phyloP scores from a whole-genome alignment of 2,113 vertebrate species.

The Odocoileus virginianus region DNA sequence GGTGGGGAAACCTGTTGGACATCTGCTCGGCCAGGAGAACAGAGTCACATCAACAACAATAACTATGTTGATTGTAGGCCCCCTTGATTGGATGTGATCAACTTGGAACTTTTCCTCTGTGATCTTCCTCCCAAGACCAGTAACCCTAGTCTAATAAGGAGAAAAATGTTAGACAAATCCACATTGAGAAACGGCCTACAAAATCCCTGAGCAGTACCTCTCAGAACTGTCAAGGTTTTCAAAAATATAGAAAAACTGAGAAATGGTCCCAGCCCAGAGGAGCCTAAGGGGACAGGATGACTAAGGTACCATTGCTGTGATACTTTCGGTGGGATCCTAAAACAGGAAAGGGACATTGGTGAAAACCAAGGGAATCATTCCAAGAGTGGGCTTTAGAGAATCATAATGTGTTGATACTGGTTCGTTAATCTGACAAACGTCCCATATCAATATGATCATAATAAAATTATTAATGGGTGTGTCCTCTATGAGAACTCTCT shows the following conservation, averaged over 20 bases:
- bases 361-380: not conserved
- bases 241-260: not conserved
- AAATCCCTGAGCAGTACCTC: not conserved
- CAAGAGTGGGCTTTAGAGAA: not conserved
- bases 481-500: not conserved
- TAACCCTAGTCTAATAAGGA: not conserved
- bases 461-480: not conserved
- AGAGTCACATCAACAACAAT: not conserved
- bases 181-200: not conserved
- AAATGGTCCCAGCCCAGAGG: not conserved
- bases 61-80: not conserved
- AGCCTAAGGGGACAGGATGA: not conserved
- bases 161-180: not conserved
- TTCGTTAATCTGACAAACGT: not conserved
- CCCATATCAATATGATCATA: not conserved
- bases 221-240: not conserved
- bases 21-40: not conserved
- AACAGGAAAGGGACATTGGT: not conserved
- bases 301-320: not conserved
- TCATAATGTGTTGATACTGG: not conserved
- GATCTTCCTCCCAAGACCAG: not conserved
- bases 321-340: not conserved
- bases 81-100: not conserved
- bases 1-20: not conserved
- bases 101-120: not conserved